Evolutionary conservation across 2,888 invertebrate species (phyloP).

Genomic region (Octodonta nipae): DNA sequence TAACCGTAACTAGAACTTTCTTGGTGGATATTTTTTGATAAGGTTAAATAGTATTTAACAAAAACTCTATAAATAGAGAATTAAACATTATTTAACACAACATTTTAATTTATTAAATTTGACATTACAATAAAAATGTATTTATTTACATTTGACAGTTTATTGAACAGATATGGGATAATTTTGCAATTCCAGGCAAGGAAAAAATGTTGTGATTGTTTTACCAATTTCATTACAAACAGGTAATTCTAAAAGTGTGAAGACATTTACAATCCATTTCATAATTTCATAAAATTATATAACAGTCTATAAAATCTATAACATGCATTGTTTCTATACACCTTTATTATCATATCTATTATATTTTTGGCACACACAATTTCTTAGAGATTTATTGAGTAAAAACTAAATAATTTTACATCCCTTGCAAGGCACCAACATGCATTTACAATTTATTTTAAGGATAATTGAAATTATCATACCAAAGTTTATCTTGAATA

Average conservation of each 20-base stretch:
- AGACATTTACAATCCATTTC: constrained; percentile 18
- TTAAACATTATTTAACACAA: constrained; percentile 24
- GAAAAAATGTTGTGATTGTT: constrained; percentile 18
- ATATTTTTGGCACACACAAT: constrained; percentile 31
- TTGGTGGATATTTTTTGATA: too few relatives aligned
- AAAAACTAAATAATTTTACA: constrained; percentile 20
- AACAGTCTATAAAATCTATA: constrained; percentile 38
- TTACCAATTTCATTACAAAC: constrained; percentile 10
- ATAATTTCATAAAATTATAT: constrained; percentile 26
- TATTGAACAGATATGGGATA: constrained; percentile 23
- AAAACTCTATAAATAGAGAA: constrained; percentile 6
- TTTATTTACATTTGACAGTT: constrained; percentile 29
- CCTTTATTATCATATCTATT: constrained; percentile 22
- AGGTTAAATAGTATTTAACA: too few relatives aligned
- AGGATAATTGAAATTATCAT: too few relatives aligned
- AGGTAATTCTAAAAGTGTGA: constrained; percentile 1
- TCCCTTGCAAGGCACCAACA: constrained; percentile 31
- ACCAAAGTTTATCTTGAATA: too few relatives aligned
- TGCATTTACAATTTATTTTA: too few relatives aligned
- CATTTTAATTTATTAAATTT: constrained; percentile 30
- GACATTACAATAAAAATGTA: constrained; percentile 34
- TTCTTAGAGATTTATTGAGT: constrained; percentile 26
- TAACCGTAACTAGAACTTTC: too few relatives aligned
- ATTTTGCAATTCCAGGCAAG: constrained; percentile 19
- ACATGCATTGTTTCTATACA: constrained; percentile 30